These are phyloP conservation scores for Euspilapteryx auroguttella DNA, from an alignment of 2,888 invertebrate genomes.

Conservation along the genomic window DNA sequence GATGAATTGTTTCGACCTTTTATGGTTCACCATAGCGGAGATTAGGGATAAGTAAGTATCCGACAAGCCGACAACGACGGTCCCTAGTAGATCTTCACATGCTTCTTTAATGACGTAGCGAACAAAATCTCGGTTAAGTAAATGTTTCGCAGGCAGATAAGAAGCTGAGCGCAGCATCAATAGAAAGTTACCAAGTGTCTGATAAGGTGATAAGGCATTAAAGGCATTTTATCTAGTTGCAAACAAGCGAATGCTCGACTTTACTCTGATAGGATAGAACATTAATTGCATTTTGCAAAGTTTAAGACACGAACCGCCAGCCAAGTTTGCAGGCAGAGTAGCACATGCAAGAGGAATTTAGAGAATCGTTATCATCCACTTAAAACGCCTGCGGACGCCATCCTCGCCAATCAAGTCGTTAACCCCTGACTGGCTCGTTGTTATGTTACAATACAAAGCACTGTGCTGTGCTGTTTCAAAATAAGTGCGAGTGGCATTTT, in stretches of 20 bases:
- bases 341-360: conserved; percentile 12
- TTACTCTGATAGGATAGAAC: too few relatives aligned
- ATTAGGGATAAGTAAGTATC: too few relatives aligned
- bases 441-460: too few relatives aligned
- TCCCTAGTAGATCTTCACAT: too few relatives aligned
- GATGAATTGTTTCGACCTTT: too few relatives aligned
- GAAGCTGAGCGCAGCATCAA: neutral
- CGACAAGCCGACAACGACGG: too few relatives aligned
- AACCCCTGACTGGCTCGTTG: conserved; percentile 24
- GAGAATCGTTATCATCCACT: conserved; percentile 42
- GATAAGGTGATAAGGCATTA: conserved; percentile 2
- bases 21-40: too few relatives aligned
- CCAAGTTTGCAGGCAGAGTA: too few relatives aligned
- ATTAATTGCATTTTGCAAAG: too few relatives aligned
- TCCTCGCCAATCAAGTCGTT: conserved; percentile 50
- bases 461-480: neutral
- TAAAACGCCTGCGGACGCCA: conserved; percentile 32
- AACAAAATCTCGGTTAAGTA: conserved; percentile 36
- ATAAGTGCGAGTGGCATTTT: conserved; percentile 2
- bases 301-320: too few relatives aligned
- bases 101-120: too few relatives aligned
- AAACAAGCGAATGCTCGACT: too few relatives aligned
- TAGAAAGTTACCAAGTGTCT: conserved; percentile 2
- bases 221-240: conserved; percentile 1
- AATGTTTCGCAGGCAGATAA: conserved; percentile 26